These are phyloP conservation scores for Lophius piscatorius DNA, from an alignment of 2,113 vertebrate species.

Conservation along the genomic window DNA sequence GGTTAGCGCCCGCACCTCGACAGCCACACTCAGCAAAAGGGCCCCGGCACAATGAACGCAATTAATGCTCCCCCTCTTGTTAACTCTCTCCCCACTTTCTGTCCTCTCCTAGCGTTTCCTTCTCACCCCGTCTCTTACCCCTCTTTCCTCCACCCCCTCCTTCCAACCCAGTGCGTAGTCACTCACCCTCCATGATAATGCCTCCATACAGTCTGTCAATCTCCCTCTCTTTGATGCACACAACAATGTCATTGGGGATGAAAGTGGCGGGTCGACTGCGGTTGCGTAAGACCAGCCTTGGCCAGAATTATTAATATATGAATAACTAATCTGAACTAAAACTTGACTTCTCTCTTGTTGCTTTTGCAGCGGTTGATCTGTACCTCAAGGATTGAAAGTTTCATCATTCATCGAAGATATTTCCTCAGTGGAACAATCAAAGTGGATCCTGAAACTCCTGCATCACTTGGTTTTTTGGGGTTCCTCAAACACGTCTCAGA, in stretches of 20 bases:
- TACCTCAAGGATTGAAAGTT: slow-evolving; percentile 24
- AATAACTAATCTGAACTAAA: slow-evolving; percentile 60
- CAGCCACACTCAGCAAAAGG: slow-evolving; percentile 74
- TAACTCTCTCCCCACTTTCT: slow-evolving; percentile 78
- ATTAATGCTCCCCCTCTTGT: slow-evolving; percentile 78
- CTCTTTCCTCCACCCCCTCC: slow-evolving; percentile 6
- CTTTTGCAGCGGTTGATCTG: slow-evolving; percentile 18
- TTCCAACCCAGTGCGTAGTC: slow-evolving; percentile 56
- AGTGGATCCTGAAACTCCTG: no score
- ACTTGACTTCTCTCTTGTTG: slow-evolving; percentile 43
- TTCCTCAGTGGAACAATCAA: not conserved
- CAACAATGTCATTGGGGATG: slow-evolving; percentile 70
- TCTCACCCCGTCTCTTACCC: slow-evolving; percentile 38
- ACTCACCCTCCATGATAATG: slow-evolving; percentile 68
- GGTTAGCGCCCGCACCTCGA: slow-evolving; percentile 68
- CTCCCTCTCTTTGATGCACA: slow-evolving; percentile 67
- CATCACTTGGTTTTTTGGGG: no score
- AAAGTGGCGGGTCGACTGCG: slow-evolving; percentile 57
- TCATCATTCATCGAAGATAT: not conserved
- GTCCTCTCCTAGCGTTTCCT: slow-evolving; percentile 60
- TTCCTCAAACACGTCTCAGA: no score
- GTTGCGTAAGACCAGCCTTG: slow-evolving; percentile 64
- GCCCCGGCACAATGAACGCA: slow-evolving; percentile 72
- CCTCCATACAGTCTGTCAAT: slow-evolving; percentile 70
- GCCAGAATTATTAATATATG: slow-evolving; percentile 52